Evolutionary conservation across 2,888 invertebrate genomes (phyloP).

Genomic region (Hyles lineata): DNA sequence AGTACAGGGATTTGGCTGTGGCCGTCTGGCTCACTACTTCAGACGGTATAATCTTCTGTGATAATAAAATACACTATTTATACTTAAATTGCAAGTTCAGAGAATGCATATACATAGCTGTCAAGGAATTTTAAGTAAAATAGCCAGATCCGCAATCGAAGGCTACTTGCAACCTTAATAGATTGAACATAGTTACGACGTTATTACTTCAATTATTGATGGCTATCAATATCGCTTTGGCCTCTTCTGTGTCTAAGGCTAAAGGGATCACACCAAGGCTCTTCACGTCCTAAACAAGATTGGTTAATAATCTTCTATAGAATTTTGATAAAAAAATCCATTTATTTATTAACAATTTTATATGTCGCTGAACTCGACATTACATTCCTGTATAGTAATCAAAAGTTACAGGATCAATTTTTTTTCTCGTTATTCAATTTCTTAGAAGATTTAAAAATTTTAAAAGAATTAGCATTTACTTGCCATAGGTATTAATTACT

Average conservation of each 20-base stretch:
- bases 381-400: neutral
- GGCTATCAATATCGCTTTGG: constrained; percentile 5
- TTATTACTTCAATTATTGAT: too few relatives aligned
- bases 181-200: too few relatives aligned
- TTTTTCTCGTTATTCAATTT: too few relatives aligned
- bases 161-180: too few relatives aligned
- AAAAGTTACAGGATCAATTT: neutral
- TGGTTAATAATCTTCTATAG: neutral
- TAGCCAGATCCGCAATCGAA: too few relatives aligned
- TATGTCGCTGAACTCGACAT: neutral
- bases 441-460: too few relatives aligned
- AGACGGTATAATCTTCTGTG: neutral
- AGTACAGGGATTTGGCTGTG: neutral
- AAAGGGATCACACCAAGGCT: constrained; percentile 6
- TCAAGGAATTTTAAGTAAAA: too few relatives aligned
- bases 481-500: neutral
- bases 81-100: neutral
- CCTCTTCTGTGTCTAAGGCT: constrained; percentile 5
- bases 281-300: constrained; percentile 1
- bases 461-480: neutral
- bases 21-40: neutral
- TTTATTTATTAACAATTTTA: too few relatives aligned
- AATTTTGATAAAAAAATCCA: neutral
- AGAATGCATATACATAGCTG: neutral
- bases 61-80: neutral